These are phyloP conservation scores for Chionodraco myersi DNA, from an alignment of 2,113 vertebrate genomes.

Conservation along the genomic window DNA sequence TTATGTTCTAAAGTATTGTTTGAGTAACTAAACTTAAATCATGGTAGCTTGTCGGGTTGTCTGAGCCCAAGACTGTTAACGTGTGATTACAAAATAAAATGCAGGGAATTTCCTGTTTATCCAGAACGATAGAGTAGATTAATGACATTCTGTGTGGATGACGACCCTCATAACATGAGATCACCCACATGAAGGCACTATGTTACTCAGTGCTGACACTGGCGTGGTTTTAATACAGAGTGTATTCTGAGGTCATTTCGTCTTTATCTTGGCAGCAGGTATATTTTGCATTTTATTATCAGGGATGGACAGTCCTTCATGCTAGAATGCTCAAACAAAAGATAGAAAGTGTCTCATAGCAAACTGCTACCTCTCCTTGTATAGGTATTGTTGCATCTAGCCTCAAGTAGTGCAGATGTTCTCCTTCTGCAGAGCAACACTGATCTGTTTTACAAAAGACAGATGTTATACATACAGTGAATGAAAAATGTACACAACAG, in stretches of 20 bases:
- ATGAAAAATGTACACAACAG: slow-evolving; percentile 27
- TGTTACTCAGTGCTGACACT: not conserved
- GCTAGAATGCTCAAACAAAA: not conserved
- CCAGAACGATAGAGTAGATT: not conserved
- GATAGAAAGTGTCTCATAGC: not conserved
- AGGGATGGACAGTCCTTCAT: slow-evolving; percentile 1
- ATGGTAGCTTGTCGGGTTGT: not conserved
- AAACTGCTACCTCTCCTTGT: slow-evolving; percentile 58
- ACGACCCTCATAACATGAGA: not conserved
- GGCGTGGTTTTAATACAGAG: not conserved
- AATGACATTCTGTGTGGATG: not conserved
- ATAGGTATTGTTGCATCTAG: slow-evolving; percentile 47
- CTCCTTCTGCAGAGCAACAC: slow-evolving; percentile 21
- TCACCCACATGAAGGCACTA: not conserved
- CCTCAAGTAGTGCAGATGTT: slow-evolving; percentile 31
- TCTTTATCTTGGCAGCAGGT: slow-evolving; percentile 14
- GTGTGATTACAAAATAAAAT: slow-evolving; percentile 22
- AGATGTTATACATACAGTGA: slow-evolving; percentile 22
- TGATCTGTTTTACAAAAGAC: not conserved
- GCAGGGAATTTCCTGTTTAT: slow-evolving; percentile 63
- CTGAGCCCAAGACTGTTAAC: slow-evolving; percentile 5
- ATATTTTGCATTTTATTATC: slow-evolving; percentile 66
- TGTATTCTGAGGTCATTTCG: not conserved
- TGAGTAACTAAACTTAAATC: not conserved
- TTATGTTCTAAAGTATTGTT: not conserved